Conservation (phyloP, 2,797 vertebrate species). For the Malacoraja senta region DNA sequence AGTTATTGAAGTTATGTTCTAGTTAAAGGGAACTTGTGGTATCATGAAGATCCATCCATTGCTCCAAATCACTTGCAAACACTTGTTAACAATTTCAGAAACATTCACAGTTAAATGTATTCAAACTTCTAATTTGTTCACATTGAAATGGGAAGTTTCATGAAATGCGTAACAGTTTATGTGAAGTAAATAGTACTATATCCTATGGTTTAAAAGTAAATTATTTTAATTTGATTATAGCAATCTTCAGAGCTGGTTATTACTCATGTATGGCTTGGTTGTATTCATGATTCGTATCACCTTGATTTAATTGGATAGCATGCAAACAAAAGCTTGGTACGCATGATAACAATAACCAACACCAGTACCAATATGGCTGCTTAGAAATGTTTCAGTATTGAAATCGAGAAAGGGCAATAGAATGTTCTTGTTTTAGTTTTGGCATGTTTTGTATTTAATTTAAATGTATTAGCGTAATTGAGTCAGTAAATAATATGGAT, state of each 20-base stretch:
- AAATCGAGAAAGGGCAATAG: neutral
- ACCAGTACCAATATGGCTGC: neutral
- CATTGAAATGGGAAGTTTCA: neutral
- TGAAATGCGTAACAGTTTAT: neutral
- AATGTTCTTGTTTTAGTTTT: neutral
- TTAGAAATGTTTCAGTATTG: neutral
- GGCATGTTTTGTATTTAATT: neutral
- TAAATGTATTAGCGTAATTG: neutral
- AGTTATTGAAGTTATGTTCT: neutral
- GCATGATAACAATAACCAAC: too few species aligned
- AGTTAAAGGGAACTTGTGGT: too few species aligned
- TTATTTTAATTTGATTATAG: neutral
- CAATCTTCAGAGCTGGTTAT: neutral
- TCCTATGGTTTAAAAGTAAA: neutral
- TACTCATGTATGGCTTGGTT: neutral
- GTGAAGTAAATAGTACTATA: neutral
- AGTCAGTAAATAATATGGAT: slow-evolving; percentile 3
- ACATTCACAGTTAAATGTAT: neutral
- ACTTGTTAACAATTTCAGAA: slow-evolving; percentile 3
- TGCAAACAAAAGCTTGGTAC: too few species aligned
- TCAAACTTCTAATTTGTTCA: neutral
- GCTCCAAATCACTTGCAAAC: neutral
- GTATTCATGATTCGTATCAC: too few species aligned
- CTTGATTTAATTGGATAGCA: too few species aligned
- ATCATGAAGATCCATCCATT: neutral